Evolutionary conservation across 2,113 vertebrate species (phyloP).

Genomic region (Menidia beryllina): DNA sequence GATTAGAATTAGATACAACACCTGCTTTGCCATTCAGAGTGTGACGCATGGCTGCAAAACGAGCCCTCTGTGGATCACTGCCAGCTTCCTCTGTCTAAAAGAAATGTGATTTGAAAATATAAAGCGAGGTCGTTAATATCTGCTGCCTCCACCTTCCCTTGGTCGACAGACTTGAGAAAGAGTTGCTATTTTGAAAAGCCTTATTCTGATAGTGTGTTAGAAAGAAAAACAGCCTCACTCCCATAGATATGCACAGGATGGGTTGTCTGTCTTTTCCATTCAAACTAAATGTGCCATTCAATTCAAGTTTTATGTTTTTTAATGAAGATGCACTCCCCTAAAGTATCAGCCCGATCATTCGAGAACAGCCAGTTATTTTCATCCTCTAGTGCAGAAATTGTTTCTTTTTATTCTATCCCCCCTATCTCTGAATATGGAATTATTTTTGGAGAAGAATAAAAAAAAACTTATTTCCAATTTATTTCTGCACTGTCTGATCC

Average conservation of each 20-base stretch:
- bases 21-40: background rate
- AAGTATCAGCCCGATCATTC: background rate
- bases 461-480: no score
- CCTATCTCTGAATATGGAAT: no score
- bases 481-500: no score
- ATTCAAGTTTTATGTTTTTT: background rate
- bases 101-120: background rate
- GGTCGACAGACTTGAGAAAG: background rate
- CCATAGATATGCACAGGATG: background rate
- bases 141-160: background rate
- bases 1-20: background rate
- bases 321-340: background rate
- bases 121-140: background rate
- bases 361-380: no score
- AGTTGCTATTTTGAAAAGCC: background rate
- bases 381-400: no score
- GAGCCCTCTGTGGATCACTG: background rate
- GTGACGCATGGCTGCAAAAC: background rate
- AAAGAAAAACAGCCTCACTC: constrained; percentile 1
- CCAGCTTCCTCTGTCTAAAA: background rate
- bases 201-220: background rate
- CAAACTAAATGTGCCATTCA: background rate
- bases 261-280: background rate
- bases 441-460: no score
- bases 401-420: no score